Evolutionary conservation across 2,797 vertebrate species (phyloP).

Genomic region (Cottoperca gobio): DNA sequence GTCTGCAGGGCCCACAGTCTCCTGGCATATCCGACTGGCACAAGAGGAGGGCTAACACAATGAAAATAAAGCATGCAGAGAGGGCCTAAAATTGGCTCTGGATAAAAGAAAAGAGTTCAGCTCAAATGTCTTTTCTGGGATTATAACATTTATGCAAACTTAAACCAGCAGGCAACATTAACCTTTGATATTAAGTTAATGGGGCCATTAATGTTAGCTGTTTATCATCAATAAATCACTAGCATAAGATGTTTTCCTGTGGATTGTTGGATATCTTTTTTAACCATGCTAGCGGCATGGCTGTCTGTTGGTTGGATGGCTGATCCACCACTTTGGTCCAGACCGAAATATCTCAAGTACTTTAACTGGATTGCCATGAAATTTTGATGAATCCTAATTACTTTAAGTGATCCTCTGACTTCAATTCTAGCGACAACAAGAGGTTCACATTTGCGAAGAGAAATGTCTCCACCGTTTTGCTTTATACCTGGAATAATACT

Average conservation of each 20-base stretch:
- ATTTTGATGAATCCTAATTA: neutral
- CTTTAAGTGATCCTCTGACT: neutral
- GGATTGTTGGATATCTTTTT: neutral
- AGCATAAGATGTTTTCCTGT: neutral
- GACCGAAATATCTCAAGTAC: neutral
- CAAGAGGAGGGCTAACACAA: slow-evolving; percentile 12
- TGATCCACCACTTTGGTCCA: neutral
- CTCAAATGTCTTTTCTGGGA: neutral
- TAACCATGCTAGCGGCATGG: too few species aligned
- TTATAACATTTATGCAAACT: neutral
- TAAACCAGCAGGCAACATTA: neutral
- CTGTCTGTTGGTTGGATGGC: neutral
- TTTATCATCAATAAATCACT: neutral
- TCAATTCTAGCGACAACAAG: neutral
- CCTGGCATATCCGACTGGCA: slow-evolving; percentile 13
- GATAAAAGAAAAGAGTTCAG: slow-evolving; percentile 22
- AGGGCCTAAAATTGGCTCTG: slow-evolving; percentile 9
- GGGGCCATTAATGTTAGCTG: neutral
- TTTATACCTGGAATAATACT: too few species aligned
- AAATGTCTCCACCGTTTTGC: neutral
- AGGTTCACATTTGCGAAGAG: neutral
- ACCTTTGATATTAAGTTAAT: neutral
- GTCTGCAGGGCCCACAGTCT: slow-evolving; percentile 3
- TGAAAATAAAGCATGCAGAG: slow-evolving; percentile 6
- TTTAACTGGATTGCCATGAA: neutral